Conservation (phyloP, 2,113 vertebrate species). For the Helogale parvula region DNA sequence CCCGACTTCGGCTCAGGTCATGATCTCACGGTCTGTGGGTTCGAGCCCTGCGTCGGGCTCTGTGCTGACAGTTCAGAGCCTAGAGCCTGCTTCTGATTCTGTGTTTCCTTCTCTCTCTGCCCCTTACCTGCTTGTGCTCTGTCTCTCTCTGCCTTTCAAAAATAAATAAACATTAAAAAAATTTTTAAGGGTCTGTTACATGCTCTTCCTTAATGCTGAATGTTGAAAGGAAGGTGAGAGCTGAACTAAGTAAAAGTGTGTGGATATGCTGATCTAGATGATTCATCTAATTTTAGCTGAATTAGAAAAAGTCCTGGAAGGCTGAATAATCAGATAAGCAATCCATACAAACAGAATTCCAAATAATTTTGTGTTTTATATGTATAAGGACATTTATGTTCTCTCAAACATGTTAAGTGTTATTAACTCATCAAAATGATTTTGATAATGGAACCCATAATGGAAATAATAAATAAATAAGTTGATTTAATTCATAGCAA, state of each 20-base stretch:
- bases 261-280: neutral
- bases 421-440: neutral
- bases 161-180: no score
- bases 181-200: neutral
- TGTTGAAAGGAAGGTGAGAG: neutral
- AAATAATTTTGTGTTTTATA: constrained; percentile 4
- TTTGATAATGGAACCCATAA: neutral
- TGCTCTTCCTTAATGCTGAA: neutral
- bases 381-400: neutral
- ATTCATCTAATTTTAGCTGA: neutral
- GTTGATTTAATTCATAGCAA: neutral
- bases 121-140: no score
- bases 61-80: no score
- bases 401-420: neutral
- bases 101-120: no score
- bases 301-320: neutral
- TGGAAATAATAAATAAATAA: constrained; percentile 26
- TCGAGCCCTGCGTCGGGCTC: no score
- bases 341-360: neutral
- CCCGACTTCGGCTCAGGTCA: no score
- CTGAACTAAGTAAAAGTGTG: neutral
- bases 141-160: no score
- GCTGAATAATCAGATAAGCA: neutral
- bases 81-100: no score
- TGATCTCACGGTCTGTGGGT: no score